Base-by-base conservation (phyloP, 2,113 vertebrate species). In the Lepus timidus region DNA sequence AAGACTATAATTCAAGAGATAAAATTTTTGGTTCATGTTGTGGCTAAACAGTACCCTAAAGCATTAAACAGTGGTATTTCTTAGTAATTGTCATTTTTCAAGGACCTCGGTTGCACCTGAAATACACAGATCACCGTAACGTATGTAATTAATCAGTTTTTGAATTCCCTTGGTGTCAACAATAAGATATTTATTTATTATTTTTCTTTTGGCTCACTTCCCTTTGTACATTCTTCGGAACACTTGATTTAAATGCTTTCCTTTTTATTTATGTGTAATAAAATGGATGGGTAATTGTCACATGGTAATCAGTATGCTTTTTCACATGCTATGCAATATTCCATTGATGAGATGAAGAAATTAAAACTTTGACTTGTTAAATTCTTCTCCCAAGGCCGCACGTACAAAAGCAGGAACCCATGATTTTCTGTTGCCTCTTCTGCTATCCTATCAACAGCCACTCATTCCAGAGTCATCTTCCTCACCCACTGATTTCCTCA, bases 131-230 rank as follows among this genome's bases (percentile, higher is more conserved):
- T 44, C 44, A 44, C 44, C 7, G 44, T 7, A 44, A 44, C 44
- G 44, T 68, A 49, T 58, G 78, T 33, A 36, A 58, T 58, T 44
- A 49, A 82, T 82, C 17, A 36, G 4, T 70, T 83, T 74, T 74
- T 75, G 88, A 17, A 52, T 68, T 92, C 17, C 61, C 23, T 67
- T 67, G 6, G 17, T 80, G 19, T 94, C 31, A 92, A 13, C 4
- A 67, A 31, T 89, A 83, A 73, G 33, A 9, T 73, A 84, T 81
- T 39, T 88, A 71, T 75, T 74, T 82, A 9, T 75, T 79, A 23
- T 22, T 89, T 79, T 78, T 95, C 14, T 85, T 23, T 67, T 51
- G 17, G 31, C 8, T 3, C 19, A 25, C 33, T 74, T 88, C 36
- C 6, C 17, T 65, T 78, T 78, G 19, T 39, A 3, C 31, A 75